Conservation (phyloP, 2,888 invertebrate genomes). For the Choristoneura rosaceana region DNA sequence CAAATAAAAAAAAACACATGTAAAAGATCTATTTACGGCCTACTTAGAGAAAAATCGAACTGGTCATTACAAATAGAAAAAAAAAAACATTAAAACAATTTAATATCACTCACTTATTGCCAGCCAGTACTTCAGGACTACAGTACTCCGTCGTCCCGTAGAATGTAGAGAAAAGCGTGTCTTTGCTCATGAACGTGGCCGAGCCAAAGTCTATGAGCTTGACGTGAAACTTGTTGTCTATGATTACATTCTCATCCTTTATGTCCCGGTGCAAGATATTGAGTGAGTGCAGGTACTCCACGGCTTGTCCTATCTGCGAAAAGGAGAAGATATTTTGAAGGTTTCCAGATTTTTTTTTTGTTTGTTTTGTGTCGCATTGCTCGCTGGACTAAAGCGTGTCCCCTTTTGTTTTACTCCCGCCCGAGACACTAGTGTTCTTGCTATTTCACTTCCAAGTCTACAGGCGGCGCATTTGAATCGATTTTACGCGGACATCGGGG, state of each 20-base stretch:
- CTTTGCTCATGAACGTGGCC: conserved; percentile 88
- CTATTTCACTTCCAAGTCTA: too few relatives aligned
- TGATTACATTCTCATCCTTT: conserved; percentile 91
- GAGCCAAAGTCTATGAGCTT: conserved; percentile 92
- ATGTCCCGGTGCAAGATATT: conserved; percentile 90
- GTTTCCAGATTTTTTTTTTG: too few relatives aligned
- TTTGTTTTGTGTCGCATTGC: too few relatives aligned
- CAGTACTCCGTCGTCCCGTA: conserved; percentile 92
- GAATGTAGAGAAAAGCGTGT: conserved; percentile 89
- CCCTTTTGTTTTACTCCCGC: too few relatives aligned
- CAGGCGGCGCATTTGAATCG: too few relatives aligned
- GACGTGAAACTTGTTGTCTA: conserved; percentile 89
- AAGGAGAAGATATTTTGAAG: not conserved
- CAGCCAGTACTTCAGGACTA: conserved; percentile 90
- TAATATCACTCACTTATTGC: conserved; percentile 85
- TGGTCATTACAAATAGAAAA: not conserved
- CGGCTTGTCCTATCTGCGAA: conserved; percentile 88
- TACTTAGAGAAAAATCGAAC: too few relatives aligned
- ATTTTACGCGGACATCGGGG: too few relatives aligned
- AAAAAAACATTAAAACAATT: not conserved
- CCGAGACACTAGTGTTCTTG: too few relatives aligned
- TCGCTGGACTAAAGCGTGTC: too few relatives aligned
- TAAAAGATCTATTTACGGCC: too few relatives aligned
- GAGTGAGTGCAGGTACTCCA: conserved; percentile 88
- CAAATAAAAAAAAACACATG: too few relatives aligned